Conservation (phyloP, 1,140 invertebrate species). For the Cydia pomonella region DNA sequence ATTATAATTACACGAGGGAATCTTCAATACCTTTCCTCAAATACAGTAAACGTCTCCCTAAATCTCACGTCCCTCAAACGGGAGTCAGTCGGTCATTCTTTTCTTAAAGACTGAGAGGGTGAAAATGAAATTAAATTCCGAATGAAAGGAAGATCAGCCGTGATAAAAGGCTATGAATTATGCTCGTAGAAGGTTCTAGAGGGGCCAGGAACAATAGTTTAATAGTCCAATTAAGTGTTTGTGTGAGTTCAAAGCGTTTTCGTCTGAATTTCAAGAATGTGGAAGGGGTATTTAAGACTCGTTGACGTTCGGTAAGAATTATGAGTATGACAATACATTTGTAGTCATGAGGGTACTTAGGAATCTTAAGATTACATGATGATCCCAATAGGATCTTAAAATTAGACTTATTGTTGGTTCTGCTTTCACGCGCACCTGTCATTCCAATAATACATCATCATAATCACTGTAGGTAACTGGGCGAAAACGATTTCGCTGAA, state of each 20-base stretch:
- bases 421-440: background rate
- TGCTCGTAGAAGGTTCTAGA: constrained; percentile 62
- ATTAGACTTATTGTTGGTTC: too few species aligned
- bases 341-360: background rate
- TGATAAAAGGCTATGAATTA: constrained; percentile 76
- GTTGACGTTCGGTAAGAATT: background rate
- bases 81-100: constrained; percentile 75
- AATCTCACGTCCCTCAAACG: constrained; percentile 56
- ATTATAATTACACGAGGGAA: constrained; percentile 14
- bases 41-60: constrained; percentile 44
- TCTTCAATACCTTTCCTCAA: constrained; percentile 20
- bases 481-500: background rate
- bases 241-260: constrained; percentile 52
- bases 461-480: background rate
- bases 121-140: constrained; percentile 79
- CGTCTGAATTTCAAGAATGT: constrained; percentile 45
- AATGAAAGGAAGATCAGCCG: constrained; percentile 69
- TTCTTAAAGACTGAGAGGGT: constrained; percentile 75
- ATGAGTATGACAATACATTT: background rate
- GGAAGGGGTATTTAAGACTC: constrained; percentile 19
- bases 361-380: background rate
- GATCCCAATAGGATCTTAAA: background rate
- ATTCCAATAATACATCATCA: background rate
- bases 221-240: constrained; percentile 77
- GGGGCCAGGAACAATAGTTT: constrained; percentile 73